Evolutionary conservation across 2,797 vertebrate species (phyloP), one percentile per base, ranked within the genome.

Genomic region (Anolis apletophallus): DNA sequence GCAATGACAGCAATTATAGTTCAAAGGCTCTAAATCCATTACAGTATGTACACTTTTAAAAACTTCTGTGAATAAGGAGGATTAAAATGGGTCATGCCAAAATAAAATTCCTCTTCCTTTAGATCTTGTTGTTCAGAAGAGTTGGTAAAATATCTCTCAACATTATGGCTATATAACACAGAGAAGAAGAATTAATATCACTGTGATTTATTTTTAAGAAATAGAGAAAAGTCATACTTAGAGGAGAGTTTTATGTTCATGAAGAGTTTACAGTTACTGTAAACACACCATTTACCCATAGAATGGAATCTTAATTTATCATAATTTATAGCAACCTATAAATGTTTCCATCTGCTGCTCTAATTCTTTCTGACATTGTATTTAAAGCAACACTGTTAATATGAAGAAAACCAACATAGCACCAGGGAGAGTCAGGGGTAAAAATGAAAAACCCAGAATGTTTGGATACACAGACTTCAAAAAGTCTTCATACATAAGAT

Each of bases 1-100:
- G 90, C 93, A 91, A 91, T 88, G 77, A 90, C 74, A 81, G 86
- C 92, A 93, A 94, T 95, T 95, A 94, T 74, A 94, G 52, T 92
- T 94, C 87, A 92, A 83, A 92, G 93, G 90, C 87, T 94, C 94
- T 80, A 90, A 90, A 92, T 88, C 81, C 83, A 87, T 95, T 94
- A 88, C 91, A 91, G 21, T 91, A 64, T 88, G 81, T 0, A 36
- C 85, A 91, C 19, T 94, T 94, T 88, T 26, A 55, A 75, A 91
- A 94, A 93, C 34, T 78, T 86, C 91, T 77, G 86, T 94, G 90
- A 91, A 93, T 93, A 91, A 90, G 78, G 9, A 0, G 81, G 86
- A 68, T 93, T 89, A 92, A 88, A 94, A 90, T 32, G 40, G 69
- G 87, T 77, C 57, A 81, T 75, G 89, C 57, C 89, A 94, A 94